These are phyloP conservation scores for Trichonephila inaurata DNA, from an alignment of 1,140 invertebrate species.

Conservation along the genomic window DNA sequence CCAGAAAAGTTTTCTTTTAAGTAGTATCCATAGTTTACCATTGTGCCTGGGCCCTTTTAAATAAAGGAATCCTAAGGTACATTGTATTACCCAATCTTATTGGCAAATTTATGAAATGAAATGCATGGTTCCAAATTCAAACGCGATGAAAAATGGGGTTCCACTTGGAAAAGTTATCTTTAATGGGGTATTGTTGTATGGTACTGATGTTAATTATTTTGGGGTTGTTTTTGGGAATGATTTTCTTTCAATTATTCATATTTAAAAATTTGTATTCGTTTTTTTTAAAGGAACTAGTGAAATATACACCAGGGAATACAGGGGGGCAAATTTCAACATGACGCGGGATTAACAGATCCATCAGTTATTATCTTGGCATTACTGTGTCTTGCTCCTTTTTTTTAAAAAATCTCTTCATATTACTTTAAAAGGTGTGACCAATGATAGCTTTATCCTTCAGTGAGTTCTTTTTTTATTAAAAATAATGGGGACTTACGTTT, in stretches of 20 bases:
- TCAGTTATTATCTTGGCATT: slow-evolving; percentile 95
- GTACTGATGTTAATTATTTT: too few species aligned
- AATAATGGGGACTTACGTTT: too few species aligned
- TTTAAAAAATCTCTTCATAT: slow-evolving; percentile 93
- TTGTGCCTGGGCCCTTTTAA: too few species aligned
- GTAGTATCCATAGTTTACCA: too few species aligned
- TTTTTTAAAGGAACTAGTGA: slow-evolving; percentile 86
- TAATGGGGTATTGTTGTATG: too few species aligned
- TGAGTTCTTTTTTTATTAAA: slow-evolving; percentile 68
- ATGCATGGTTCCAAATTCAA: too few species aligned
- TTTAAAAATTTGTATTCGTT: neutral
- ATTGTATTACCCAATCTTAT: too few species aligned
- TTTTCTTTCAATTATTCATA: neutral
- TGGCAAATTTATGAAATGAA: too few species aligned
- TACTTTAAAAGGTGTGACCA: slow-evolving; percentile 93
- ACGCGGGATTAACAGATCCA: slow-evolving; percentile 89
- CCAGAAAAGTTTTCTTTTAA: too few species aligned
- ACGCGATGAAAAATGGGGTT: too few species aligned
- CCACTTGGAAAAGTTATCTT: too few species aligned
- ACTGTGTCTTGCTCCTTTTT: slow-evolving; percentile 94
- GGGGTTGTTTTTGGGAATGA: neutral
- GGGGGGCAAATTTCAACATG: slow-evolving; percentile 93
- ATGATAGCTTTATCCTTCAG: slow-evolving; percentile 85
- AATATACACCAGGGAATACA: slow-evolving; percentile 93
- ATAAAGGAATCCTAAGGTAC: too few species aligned